Base-by-base conservation (phyloP, 2,888 invertebrate species). In the Chloroclysta siterata region DNA sequence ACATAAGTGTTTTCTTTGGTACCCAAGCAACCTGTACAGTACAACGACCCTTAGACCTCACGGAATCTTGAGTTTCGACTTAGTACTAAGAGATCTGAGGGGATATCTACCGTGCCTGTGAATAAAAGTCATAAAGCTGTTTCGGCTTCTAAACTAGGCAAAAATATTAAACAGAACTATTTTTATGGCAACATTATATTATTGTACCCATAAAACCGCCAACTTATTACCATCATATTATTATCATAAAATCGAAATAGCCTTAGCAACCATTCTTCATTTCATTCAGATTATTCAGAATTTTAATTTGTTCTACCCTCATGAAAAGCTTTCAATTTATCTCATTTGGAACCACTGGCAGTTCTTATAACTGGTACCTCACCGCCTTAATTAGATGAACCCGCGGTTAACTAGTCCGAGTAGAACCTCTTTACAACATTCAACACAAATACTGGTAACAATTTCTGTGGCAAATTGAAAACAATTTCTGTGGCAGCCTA, bases 291-390 rank as follows among this genome's bases (percentile, higher is more conserved):
- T 60, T 22, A 52, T 51, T 44, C 17, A 14, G 42, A 55, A 42
- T 44, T 39, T 51, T 54, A 42, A 60, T 55, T 55, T 22, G 33
- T 44, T 44, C 17, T 36, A 59, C 13, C 33, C 1, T 28, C 28
- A 28, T 51, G 46, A 46, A 56, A 62, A 62, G 52, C 56, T 47
- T 62, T 56, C 53, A 52, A 56, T 62, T 62, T 62, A 56, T 53
- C 62, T 56, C 47, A 29, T 62, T 62, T 62, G 46, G 29, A 46
- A 46, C 17, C 52, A 47, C 36, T 46, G 29, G 14, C 15, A 41
- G 52, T 54, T 55, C 55, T 46, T 56, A 56, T 17, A 53, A 54
- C 41, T 29, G 62, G 52, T 52, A 56, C 6, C 22, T 22, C 22
- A 61, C 55, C 46, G 15, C 36, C 28, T 17, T 56, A 56, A 61